Conservation (phyloP, 2,797 vertebrate species). For the Mormyrops attenuatus region DNA sequence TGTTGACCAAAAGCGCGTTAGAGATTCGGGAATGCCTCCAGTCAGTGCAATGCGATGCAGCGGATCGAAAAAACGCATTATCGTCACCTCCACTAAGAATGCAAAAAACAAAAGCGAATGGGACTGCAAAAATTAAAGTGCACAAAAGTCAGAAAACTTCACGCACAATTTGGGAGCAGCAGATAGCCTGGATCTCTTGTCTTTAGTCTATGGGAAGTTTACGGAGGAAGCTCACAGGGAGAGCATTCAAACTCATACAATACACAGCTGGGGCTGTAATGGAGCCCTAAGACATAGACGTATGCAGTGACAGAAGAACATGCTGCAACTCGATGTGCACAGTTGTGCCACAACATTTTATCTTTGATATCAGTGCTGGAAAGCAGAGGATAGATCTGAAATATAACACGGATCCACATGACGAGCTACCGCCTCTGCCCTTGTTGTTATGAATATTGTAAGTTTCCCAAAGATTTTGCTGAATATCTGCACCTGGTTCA, state of each 20-base stretch:
- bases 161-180: not conserved
- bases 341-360: not conserved
- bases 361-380: not conserved
- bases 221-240: not conserved
- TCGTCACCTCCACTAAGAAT: not conserved
- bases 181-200: not conserved
- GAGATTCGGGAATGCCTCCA: not conserved
- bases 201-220: not conserved
- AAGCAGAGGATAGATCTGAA: not conserved
- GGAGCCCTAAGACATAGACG: not conserved
- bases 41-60: not conserved
- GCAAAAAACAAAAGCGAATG: not conserved
- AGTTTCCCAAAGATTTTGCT: not conserved
- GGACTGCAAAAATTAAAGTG: not conserved
- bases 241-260: not conserved
- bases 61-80: not conserved
- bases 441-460: not conserved
- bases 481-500: constrained; percentile 6
- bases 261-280: not conserved
- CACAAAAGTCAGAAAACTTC: not conserved
- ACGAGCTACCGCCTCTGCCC: not conserved
- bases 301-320: not conserved
- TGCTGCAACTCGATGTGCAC: not conserved
- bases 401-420: not conserved
- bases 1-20: not conserved